Percentiles rank a stretch among this genome's conserved stretches.
Conservation (phyloP, 2,888 invertebrate species). For the Melieria crassipennis region DNA sequence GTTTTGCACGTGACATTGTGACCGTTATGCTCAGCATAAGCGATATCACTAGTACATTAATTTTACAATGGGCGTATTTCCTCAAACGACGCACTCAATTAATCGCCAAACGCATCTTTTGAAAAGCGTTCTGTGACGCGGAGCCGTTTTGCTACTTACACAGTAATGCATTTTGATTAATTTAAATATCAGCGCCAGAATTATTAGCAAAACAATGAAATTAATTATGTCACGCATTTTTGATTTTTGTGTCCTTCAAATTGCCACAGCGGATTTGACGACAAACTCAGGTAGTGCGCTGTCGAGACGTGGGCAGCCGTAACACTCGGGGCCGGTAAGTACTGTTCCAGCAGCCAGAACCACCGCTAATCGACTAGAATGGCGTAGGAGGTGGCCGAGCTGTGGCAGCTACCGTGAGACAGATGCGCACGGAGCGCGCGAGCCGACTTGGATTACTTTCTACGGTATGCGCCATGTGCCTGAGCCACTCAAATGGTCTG, state of each 20-base stretch:
- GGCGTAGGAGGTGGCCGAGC: not conserved
- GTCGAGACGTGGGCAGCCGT: constrained; percentile 7
- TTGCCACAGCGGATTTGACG: not conserved
- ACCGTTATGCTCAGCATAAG: too few relatives aligned
- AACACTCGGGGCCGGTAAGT: constrained; percentile 5
- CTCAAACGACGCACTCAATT: too few relatives aligned
- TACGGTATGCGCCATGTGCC: not conserved
- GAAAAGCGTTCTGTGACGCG: too few relatives aligned
- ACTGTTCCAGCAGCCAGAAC: constrained; percentile 13
- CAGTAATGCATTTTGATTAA: constrained; percentile 33
- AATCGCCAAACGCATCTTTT: too few relatives aligned
- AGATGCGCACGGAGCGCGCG: not conserved
- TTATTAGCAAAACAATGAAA: constrained; percentile 33
- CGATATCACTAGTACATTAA: too few relatives aligned
- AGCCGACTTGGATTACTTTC: constrained; percentile 18
- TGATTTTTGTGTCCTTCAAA: not conserved
- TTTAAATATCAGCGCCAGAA: constrained; percentile 37
- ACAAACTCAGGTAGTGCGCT: constrained; percentile 3
- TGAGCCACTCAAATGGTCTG: not conserved
- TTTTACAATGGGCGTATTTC: too few relatives aligned
- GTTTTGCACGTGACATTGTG: too few relatives aligned
- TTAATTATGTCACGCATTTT: constrained; percentile 39
- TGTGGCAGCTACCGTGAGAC: not conserved
- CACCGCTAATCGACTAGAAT: constrained; percentile 11
- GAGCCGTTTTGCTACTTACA: constrained; percentile 33